These are phyloP conservation scores for Eilema griseolum DNA, from an alignment of 2,888 invertebrate species.

Conservation along the genomic window DNA sequence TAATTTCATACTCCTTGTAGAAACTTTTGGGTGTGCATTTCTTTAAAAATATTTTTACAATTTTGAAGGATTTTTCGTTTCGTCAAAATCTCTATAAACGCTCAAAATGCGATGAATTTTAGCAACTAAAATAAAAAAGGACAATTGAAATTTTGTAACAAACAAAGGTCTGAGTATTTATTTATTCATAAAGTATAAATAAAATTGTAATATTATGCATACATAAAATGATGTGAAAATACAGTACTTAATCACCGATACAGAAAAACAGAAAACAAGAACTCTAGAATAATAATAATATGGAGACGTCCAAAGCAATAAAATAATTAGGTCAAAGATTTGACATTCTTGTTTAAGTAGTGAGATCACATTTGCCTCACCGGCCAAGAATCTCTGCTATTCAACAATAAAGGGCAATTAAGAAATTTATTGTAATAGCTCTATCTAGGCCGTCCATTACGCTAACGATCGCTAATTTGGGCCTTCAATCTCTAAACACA, in stretches of 20 bases:
- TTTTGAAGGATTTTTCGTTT: constrained; percentile 25
- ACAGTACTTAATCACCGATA: background rate
- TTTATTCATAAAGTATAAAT: background rate
- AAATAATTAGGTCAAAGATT: constrained; percentile 38
- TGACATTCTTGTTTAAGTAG: constrained; percentile 66
- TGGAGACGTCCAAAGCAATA: constrained; percentile 17
- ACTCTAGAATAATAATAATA: background rate
- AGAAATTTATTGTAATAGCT: constrained; percentile 81
- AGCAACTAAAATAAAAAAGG: background rate
- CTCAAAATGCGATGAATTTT: background rate
- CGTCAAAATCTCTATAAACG: constrained; percentile 7
- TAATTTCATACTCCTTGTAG: constrained; percentile 17
- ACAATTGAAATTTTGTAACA: background rate
- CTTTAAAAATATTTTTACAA: constrained; percentile 22
- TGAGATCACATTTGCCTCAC: constrained; percentile 82
- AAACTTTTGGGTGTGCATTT: constrained; percentile 31
- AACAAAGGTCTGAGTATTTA: background rate
- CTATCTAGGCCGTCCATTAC: constrained; percentile 79
- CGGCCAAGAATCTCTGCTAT: constrained; percentile 76
- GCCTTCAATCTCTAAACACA: constrained; percentile 54
- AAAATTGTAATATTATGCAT: too few relatives aligned
- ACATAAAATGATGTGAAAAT: too few relatives aligned
- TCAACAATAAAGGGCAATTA: constrained; percentile 75
- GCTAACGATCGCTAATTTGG: constrained; percentile 78
- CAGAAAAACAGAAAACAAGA: background rate